phyloP scores from a whole-genome alignment of 2,797 vertebrate species.

The Catostomus latipinnis region DNA sequence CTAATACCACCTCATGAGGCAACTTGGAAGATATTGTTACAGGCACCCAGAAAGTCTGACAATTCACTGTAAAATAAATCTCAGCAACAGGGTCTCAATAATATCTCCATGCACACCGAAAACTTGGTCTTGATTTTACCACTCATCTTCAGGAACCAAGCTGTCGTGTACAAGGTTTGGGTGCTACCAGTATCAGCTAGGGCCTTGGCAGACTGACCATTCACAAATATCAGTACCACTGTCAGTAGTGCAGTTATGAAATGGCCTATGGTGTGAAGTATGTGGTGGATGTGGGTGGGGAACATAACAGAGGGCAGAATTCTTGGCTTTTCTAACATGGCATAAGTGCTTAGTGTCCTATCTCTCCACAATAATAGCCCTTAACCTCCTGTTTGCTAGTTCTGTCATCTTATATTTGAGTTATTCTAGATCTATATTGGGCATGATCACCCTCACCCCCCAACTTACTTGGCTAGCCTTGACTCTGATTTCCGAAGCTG shows the following conservation, averaged over 20 bases:
- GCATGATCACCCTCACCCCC: background rate
- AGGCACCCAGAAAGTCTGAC: background rate
- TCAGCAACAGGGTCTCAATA: slow-evolving; percentile 1
- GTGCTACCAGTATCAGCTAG: slow-evolving; percentile 27
- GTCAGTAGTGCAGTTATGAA: background rate
- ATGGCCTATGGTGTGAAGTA: background rate
- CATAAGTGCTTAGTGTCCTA: slow-evolving; percentile 30
- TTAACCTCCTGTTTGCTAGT: slow-evolving; percentile 22
- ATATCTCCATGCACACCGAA: slow-evolving; percentile 46
- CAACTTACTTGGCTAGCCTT: too few species aligned
- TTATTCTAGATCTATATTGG: background rate
- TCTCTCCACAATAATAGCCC: slow-evolving; percentile 34
- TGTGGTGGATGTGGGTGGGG: background rate
- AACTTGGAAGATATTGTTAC: slow-evolving; percentile 6
- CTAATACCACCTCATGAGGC: slow-evolving; percentile 13
- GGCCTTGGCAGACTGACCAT: slow-evolving; percentile 9
- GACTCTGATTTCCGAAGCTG: too few species aligned
- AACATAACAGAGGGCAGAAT: slow-evolving; percentile 15
- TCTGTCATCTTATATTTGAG: background rate
- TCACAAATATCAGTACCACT: slow-evolving; percentile 4
- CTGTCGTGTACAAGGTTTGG: slow-evolving; percentile 28
- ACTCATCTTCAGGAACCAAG: slow-evolving; percentile 2
- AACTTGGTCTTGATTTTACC: background rate
- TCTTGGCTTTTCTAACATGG: slow-evolving; percentile 9
- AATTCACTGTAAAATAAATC: slow-evolving; percentile 18